phyloP scores from a whole-genome alignment of 1,140 invertebrate species.

The Drosophila funebris region DNA sequence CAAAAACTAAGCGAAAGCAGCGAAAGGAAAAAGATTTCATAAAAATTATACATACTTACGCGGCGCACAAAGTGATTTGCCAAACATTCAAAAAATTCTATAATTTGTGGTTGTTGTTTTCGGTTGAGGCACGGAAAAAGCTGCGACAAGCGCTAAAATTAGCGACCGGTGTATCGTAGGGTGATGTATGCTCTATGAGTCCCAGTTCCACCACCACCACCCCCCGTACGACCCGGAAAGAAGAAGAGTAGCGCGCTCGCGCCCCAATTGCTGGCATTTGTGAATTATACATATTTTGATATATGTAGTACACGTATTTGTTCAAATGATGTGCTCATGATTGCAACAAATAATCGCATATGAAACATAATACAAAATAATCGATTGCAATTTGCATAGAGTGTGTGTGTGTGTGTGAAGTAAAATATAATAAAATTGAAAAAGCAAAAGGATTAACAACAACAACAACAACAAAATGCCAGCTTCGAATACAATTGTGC shows the following conservation, averaged over 20 bases:
- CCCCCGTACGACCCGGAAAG: slow-evolving; percentile 9
- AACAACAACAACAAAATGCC: slow-evolving; percentile 71
- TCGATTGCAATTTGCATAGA: not conserved
- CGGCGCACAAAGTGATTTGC: slow-evolving; percentile 54
- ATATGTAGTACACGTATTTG: slow-evolving; percentile 26
- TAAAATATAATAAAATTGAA: slow-evolving; percentile 21
- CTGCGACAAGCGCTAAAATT: slow-evolving; percentile 70
- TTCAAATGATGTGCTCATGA: not conserved
- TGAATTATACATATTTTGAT: slow-evolving; percentile 46
- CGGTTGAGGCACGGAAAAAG: slow-evolving; percentile 46
- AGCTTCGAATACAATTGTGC: slow-evolving; percentile 88
- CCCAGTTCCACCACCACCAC: slow-evolving; percentile 18
- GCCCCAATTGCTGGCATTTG: slow-evolving; percentile 36
- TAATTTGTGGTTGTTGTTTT: slow-evolving; percentile 54
- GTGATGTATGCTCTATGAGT: slow-evolving; percentile 58
- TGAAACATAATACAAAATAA: slow-evolving; percentile 10
- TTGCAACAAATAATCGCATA: slow-evolving; percentile 7
- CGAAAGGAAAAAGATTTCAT: slow-evolving; percentile 58
- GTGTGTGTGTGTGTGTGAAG: slow-evolving; percentile 2
- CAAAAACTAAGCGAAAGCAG: slow-evolving; percentile 26
- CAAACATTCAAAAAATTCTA: slow-evolving; percentile 69
- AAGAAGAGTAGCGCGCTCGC: slow-evolving; percentile 23
- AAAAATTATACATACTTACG: slow-evolving; percentile 66
- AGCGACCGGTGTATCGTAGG: slow-evolving; percentile 76
- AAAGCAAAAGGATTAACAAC: slow-evolving; percentile 4